Conservation (phyloP, 1,140 invertebrate genomes). For the Lasioglossum baleicum region DNA sequence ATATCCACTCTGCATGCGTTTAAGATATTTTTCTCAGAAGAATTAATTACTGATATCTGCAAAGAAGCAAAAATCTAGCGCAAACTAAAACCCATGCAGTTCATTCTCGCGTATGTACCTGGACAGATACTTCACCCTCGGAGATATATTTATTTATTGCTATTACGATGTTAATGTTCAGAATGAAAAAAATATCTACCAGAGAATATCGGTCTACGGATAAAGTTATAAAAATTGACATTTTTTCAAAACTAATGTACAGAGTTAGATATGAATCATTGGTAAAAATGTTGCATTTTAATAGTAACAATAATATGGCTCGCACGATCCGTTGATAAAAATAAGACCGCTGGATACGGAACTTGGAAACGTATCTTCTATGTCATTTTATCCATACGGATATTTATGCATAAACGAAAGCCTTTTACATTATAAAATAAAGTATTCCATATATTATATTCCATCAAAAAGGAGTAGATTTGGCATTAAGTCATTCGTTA, state of each 20-base stretch:
- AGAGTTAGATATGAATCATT: not conserved
- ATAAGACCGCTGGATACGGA: not conserved
- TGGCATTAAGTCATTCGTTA: too few relatives aligned
- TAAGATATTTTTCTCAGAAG: not conserved
- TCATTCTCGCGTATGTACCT: not conserved
- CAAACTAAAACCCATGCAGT: not conserved
- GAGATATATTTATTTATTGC: not conserved
- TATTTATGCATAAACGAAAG: too few relatives aligned
- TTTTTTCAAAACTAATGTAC: not conserved
- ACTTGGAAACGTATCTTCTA: not conserved
- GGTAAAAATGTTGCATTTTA: slow-evolving; percentile 40
- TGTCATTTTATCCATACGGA: not conserved
- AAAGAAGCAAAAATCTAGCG: not conserved
- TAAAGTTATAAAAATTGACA: not conserved
- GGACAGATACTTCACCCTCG: too few relatives aligned
- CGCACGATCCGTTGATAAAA: not conserved
- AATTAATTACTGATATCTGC: not conserved
- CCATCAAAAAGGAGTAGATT: too few relatives aligned
- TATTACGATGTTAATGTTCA: not conserved
- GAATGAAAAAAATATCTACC: not conserved
- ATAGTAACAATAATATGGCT: slow-evolving; percentile 19
- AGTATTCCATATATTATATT: too few relatives aligned
- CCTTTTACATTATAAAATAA: too few relatives aligned
- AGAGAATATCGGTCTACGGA: not conserved
- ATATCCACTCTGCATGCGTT: not conserved